These are phyloP conservation scores for Drosophila carrolli DNA, from an alignment of 1,140 invertebrate species.

Conservation along the genomic window DNA sequence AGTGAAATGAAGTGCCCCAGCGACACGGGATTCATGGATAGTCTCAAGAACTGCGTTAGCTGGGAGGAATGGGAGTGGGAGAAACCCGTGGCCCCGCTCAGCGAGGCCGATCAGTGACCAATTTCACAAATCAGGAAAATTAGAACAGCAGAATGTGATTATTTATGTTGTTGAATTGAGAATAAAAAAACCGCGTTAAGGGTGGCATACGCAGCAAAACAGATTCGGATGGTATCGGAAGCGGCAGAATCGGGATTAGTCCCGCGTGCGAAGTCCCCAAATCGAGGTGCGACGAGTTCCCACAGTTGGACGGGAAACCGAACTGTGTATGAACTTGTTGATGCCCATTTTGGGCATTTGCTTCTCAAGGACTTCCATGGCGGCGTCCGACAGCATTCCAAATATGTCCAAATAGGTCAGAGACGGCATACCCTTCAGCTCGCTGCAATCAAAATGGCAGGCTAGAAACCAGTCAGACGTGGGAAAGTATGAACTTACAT, in stretches of 20 bases:
- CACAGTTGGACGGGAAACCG: constrained; percentile 94
- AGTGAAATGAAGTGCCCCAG: constrained; percentile 43
- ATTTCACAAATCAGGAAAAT: constrained; percentile 7
- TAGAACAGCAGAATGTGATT: constrained; percentile 29
- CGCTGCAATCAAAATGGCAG: constrained; percentile 82
- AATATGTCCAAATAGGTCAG: constrained; percentile 91
- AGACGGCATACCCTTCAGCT: constrained; percentile 85
- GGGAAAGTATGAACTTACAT: constrained; percentile 85
- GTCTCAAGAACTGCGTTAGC: constrained; percentile 58
- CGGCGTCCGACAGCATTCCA: constrained; percentile 88
- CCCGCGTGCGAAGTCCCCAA: constrained; percentile 93
- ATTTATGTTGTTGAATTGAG: constrained; percentile 60
- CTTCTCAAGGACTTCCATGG: constrained; percentile 86
- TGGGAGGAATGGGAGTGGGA: constrained; percentile 75
- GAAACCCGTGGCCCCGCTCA: constrained; percentile 47
- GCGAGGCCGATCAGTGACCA: constrained; percentile 55
- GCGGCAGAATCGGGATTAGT: constrained; percentile 84
- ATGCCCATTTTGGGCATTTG: constrained; percentile 86
- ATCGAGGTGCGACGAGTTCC: constrained; percentile 93
- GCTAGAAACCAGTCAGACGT: background rate
- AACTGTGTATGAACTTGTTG: constrained; percentile 88
- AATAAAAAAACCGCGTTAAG: constrained; percentile 46
- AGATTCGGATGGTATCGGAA: background rate
- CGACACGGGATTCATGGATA: constrained; percentile 64
- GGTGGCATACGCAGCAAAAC: constrained; percentile 35